phyloP scores from a whole-genome alignment of 2,113 vertebrate species.

The Paradoxurus hermaphroditus region DNA sequence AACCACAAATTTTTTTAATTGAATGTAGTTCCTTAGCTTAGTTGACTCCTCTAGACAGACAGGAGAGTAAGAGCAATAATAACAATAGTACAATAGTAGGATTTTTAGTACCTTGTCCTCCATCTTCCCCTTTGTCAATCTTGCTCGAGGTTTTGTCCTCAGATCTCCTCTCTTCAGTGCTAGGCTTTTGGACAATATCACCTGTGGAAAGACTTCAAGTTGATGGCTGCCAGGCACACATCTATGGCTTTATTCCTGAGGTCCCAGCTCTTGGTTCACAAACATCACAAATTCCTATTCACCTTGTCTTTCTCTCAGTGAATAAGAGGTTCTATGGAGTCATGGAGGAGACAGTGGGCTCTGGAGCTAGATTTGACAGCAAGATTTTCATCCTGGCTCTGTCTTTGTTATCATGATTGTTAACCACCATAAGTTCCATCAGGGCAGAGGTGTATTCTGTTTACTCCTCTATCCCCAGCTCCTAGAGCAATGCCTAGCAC shows the following conservation, averaged over 20 bases:
- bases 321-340: background rate
- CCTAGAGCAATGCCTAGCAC: background rate
- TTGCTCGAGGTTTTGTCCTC: background rate
- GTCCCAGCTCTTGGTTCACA: background rate
- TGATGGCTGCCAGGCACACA: too few relatives aligned
- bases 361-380: background rate
- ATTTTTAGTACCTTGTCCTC: background rate
- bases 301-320: background rate
- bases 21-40: background rate
- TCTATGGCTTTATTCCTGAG: background rate
- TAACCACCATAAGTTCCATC: background rate
- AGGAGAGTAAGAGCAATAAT: background rate
- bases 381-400: background rate
- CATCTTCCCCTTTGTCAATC: background rate
- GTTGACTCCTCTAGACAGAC: background rate
- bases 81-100: background rate
- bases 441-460: background rate
- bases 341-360: background rate
- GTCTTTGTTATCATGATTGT: background rate
- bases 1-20: background rate
- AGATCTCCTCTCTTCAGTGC: too few relatives aligned
- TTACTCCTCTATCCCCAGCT: background rate
- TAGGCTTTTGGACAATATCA: background rate
- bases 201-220: background rate
- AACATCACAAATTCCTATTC: background rate